A percentile compares a stretch with the other conserved stretches of the same genome.
These are phyloP conservation scores for Hemistola chrysoprasaria DNA, from an alignment of 2,888 invertebrate species.

Conservation along the genomic window DNA sequence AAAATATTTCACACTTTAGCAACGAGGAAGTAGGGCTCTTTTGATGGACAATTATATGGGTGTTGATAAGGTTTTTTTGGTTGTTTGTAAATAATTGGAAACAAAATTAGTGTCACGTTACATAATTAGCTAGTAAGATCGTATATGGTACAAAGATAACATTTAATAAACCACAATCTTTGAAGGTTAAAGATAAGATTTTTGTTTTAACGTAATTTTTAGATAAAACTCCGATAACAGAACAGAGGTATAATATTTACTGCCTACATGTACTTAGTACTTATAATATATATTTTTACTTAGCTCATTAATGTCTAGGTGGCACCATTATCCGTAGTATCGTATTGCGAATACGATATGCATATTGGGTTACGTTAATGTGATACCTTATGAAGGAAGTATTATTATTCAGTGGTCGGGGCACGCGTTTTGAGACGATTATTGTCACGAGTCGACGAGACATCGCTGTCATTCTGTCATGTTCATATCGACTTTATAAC, in stretches of 20 bases:
- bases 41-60: slow-evolving; percentile 39
- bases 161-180: slow-evolving; percentile 8
- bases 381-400: slow-evolving; percentile 24
- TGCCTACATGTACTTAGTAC: slow-evolving; percentile 4
- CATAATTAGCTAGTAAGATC: slow-evolving; percentile 15
- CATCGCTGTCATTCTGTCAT: slow-evolving; percentile 8
- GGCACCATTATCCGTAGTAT: slow-evolving; percentile 26
- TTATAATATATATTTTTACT: slow-evolving; percentile 18
- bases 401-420: slow-evolving; percentile 24
- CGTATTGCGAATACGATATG: slow-evolving; percentile 28
- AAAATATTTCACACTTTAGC: slow-evolving; percentile 48
- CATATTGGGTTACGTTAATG: slow-evolving; percentile 30
- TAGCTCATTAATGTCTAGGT: slow-evolving; percentile 25
- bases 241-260: no score
- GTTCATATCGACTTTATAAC: not conserved
- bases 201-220: slow-evolving; percentile 4
- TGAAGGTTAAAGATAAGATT: slow-evolving; percentile 25
- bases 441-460: slow-evolving; percentile 11
- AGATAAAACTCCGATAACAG: slow-evolving; percentile 3
- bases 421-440: slow-evolving; percentile 24
- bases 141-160: slow-evolving; percentile 13
- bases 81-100: slow-evolving; percentile 2
- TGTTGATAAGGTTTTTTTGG: slow-evolving; percentile 11
- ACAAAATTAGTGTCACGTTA: slow-evolving; percentile 22
- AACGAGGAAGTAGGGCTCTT: slow-evolving; percentile 29